Base-by-base conservation (phyloP, 2,888 invertebrate genomes). In the Acleris sparsana region DNA sequence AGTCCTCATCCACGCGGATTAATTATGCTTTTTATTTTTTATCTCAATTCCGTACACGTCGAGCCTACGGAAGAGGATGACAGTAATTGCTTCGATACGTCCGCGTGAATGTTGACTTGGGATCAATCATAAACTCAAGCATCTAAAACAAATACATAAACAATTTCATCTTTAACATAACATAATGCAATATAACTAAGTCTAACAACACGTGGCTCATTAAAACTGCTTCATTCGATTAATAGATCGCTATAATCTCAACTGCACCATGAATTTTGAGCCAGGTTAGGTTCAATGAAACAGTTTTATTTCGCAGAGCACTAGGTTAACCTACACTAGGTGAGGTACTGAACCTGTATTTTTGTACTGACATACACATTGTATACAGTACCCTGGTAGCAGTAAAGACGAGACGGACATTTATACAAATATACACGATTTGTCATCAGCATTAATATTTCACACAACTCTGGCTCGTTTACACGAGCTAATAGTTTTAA, bases 71-170 rank as follows among this genome's bases (percentile, higher is more conserved):
- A 39, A 13, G 33, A 62, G 39, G 20, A 55, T 20, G 9, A 56
- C 17, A 52, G 3, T 22, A 53, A 46, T 46, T 18, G 13, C 13
- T 52, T 58, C 29, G 18, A 33, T 22, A 55, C n/a, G 18, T 18
- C 53, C 59, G 48, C 48, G 39, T 43, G 58, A 53, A 53, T 20
- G 13, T 53, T 59, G 53, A 53, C 53, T 49, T 49, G 25, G 25
- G 48, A 59, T 77, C 82, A 80, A 74, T 74, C 78, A 84, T 84
- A 86, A 85, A 86, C 85, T 85, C 79, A 84, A 82, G 86, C 72
- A 83, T 83, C 86, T 87, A 85, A 87, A 90, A 89, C 87, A 87
- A 86, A 78, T 75, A 80, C 80, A 85, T 88, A 89, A 90, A 91
- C 87, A 87, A 88, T 89, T 86, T 85, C 75, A 86, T 79, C 78